phyloP scores from a whole-genome alignment of 2,888 invertebrate genomes.

The Limnephilus lunatus region DNA sequence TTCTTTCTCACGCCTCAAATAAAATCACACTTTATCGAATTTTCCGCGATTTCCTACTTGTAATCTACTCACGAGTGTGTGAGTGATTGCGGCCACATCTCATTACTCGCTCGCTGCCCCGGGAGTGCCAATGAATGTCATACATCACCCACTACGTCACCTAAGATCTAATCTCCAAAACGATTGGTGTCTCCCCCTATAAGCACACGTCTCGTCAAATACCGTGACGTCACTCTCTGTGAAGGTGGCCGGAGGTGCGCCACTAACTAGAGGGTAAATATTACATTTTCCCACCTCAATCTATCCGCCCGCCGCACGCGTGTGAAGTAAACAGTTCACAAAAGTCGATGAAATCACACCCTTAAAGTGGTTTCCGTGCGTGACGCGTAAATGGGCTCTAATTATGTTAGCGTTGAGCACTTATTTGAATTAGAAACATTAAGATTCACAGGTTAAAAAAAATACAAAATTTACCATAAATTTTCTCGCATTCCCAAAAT shows the following conservation, averaged over 20 bases:
- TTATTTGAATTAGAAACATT: neutral
- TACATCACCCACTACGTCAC: neutral
- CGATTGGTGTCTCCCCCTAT: constrained; percentile 8
- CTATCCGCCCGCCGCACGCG: neutral
- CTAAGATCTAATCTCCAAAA: constrained; percentile 1
- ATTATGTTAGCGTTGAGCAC: neutral
- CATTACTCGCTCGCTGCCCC: neutral
- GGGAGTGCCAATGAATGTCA: neutral
- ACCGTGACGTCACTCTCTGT: constrained; percentile 20
- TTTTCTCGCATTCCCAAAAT: neutral
- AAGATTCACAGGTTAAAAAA: neutral
- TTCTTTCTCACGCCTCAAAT: neutral
- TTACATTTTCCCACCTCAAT: constrained; percentile 4
- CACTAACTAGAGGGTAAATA: constrained; percentile 37
- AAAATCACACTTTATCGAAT: neutral
- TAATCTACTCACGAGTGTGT: neutral
- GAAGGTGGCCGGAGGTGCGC: neutral
- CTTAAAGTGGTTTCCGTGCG: constrained; percentile 6
- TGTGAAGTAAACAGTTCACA: neutral
- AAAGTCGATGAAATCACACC: constrained; percentile 19
- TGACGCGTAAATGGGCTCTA: constrained; percentile 14
- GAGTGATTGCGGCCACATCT: neutral
- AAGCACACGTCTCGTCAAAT: constrained; percentile 16
- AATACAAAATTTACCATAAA: neutral
- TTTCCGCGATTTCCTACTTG: neutral